Evolutionary conservation across 2,888 invertebrate genomes (phyloP).

Genomic region (Drosophila melanosoma): DNA sequence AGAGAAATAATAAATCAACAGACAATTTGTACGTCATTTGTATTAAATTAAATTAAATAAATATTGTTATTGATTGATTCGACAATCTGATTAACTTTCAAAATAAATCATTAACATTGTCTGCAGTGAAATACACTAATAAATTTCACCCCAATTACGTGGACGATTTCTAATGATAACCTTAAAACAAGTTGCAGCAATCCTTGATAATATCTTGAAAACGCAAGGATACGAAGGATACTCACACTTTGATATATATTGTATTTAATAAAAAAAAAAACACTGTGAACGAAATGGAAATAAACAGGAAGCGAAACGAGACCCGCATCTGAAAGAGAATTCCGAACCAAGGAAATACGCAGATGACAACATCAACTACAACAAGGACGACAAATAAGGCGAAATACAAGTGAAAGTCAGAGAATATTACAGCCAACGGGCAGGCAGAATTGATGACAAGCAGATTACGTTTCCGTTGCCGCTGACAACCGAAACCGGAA

Average conservation of each 20-base stretch:
- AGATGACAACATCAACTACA: slow-evolving; percentile 58
- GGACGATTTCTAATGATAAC: background rate
- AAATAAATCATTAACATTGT: background rate
- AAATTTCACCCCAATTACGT: slow-evolving; percentile 4
- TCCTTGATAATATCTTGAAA: slow-evolving; percentile 1
- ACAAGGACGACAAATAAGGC: slow-evolving; percentile 32
- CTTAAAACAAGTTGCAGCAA: background rate
- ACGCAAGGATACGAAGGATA: background rate
- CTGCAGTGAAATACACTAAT: background rate
- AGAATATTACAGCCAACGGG: slow-evolving; percentile 37
- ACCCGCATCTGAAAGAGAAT: slow-evolving; percentile 65
- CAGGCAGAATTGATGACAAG: slow-evolving; percentile 71
- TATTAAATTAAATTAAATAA: background rate
- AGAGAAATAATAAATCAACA: background rate
- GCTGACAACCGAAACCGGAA: slow-evolving; percentile 68
- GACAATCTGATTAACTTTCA: background rate
- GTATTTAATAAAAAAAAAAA: slow-evolving; percentile 32
- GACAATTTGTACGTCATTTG: background rate
- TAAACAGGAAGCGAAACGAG: slow-evolving; percentile 75
- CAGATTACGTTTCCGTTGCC: slow-evolving; percentile 79
- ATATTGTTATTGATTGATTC: background rate
- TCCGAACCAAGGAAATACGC: slow-evolving; percentile 68
- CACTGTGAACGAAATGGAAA: slow-evolving; percentile 37
- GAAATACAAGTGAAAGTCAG: slow-evolving; percentile 25
- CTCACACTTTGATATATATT: slow-evolving; percentile 40